These are phyloP conservation scores for Panagrolaimus sp. DNA, from an alignment of 1,140 invertebrate species.

Conservation along the genomic window DNA sequence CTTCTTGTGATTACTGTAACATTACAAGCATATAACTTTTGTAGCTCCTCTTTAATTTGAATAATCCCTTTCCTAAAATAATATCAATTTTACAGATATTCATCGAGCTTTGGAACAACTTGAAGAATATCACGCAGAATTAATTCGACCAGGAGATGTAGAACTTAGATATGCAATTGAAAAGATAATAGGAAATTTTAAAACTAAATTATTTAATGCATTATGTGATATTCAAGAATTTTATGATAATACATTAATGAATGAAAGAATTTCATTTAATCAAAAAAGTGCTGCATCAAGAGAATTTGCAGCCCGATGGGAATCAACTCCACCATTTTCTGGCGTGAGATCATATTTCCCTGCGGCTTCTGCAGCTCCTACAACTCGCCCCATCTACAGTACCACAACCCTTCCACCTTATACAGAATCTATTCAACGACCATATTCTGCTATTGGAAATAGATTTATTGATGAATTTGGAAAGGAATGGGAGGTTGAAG, in stretches of 20 bases:
- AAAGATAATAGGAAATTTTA: constrained; percentile 43
- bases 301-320: constrained; percentile 40
- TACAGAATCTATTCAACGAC: background rate
- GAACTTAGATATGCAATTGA: constrained; percentile 37
- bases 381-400: background rate
- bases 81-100: no score
- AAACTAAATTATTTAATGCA: constrained; percentile 44
- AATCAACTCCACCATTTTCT: constrained; percentile 36
- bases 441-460: constrained; percentile 4
- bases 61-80: no score
- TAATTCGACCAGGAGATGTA: constrained; percentile 30
- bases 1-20: no score
- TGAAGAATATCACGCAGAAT: constrained; percentile 37
- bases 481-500: constrained; percentile 18
- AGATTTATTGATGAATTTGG: constrained; percentile 30
- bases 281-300: constrained; percentile 41
- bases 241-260: constrained; percentile 43
- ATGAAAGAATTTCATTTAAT: constrained; percentile 37
- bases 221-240: constrained; percentile 48
- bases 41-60: no score
- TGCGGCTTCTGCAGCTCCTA: background rate
- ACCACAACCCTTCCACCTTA: background rate
- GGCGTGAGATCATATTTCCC: constrained; percentile 4
- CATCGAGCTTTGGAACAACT: constrained; percentile 37
- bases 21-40: no score